Base-by-base conservation (phyloP, 2,888 invertebrate genomes). In the Lycia hirtaria region DNA sequence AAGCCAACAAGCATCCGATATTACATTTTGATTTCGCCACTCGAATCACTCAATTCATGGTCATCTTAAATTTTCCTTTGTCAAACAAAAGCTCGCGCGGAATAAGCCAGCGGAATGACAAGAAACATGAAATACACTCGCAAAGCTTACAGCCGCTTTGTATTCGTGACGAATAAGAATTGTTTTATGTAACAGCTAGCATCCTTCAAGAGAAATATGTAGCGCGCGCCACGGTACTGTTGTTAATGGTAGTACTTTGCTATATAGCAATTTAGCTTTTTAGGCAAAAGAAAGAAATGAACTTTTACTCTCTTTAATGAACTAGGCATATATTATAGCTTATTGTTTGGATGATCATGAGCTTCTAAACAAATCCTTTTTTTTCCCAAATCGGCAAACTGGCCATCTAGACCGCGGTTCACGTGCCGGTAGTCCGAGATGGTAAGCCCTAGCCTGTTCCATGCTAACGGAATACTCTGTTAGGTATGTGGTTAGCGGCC, bases 121-220 rank as follows among this genome's bases (percentile, higher is more conserved):
- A 48, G 47, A 71, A 72, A 68, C 64, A 70, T 61, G 59, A 64
- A 48, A 50, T 35, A 56, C 52, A 14, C 38, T 38, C 12, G 62
- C 64, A 56, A 65, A 67, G 53, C 47, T 56, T 47, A 24, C 48
- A 48, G 64, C 54, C 57, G 60, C 60, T 63, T 62, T 58, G 59
- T 63, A 62, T 71, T 65, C 63, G 60, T 60, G 60, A 59, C 45
- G 51, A 51, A 33, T 38, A 40, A 51, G 47, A 56, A 40, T 33
- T 51, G 51, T 41, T 40, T 40, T 33, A 28, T 20, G 12, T 48
- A 50, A 19, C 14, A 33, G 54, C 33, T 17, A 55, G 12, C 12
- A 24, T 44, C 43, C 17, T 49, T 22, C 17, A 19, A 49, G 20
- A 28, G 32, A 17, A 28, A 44, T 22, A 37, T 28, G 26, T 20